A percentile compares a stretch with the other conserved stretches of the same genome.
Conservation (phyloP, 2,888 invertebrate species). For the Onchidella celtica region DNA sequence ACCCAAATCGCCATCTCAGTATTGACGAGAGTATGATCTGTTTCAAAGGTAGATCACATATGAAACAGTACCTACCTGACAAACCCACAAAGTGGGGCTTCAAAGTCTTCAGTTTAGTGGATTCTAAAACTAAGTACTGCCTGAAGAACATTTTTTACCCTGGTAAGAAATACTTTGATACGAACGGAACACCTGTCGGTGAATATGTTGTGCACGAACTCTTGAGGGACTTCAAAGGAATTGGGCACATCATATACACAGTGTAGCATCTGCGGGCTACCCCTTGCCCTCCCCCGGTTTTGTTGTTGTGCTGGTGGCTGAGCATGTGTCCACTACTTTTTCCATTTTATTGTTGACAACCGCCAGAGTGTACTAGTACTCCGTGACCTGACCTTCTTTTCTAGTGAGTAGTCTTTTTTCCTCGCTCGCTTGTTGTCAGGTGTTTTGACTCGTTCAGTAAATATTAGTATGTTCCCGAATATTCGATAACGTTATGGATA, state of each 20-base stretch:
- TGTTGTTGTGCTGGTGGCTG: too few relatives aligned
- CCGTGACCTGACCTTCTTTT: too few relatives aligned
- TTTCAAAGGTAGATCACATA: constrained; percentile 27
- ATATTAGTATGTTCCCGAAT: too few relatives aligned
- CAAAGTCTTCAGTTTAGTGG: constrained; percentile 19
- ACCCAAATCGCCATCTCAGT: constrained; percentile 4
- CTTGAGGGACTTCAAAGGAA: neutral
- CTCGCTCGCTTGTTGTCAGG: too few relatives aligned
- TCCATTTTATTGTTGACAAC: too few relatives aligned
- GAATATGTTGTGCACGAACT: constrained; percentile 20
- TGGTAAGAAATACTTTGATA: neutral
- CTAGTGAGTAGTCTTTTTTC: too few relatives aligned
- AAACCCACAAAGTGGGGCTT: constrained; percentile 33
- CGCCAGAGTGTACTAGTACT: too few relatives aligned
- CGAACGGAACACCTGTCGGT: neutral
- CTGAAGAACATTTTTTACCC: constrained; percentile 22
- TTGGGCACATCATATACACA: constrained; percentile 30
- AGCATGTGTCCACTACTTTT: too few relatives aligned
- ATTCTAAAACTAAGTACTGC: neutral
- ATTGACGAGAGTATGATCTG: constrained; percentile 31
- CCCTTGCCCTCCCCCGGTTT: too few relatives aligned
- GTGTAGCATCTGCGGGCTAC: too few relatives aligned
- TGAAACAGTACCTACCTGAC: constrained; percentile 18
- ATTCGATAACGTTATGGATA: too few relatives aligned
- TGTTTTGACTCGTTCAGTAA: too few relatives aligned